Evolutionary conservation across 2,797 vertebrate genomes (phyloP).

Genomic region (Craterocephalus amniculus): DNA sequence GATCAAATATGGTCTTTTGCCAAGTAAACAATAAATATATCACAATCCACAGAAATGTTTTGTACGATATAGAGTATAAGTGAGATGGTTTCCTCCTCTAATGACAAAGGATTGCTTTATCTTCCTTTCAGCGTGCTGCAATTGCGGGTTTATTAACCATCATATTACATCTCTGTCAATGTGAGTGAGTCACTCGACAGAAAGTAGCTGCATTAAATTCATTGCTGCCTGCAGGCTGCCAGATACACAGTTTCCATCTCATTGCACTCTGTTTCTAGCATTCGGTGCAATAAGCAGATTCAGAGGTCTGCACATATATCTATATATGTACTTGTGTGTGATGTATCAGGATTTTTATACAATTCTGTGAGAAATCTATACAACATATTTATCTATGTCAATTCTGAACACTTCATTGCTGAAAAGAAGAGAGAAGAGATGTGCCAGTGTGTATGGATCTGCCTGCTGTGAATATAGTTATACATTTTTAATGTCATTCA

Average conservation of each 20-base stretch:
- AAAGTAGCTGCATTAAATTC: neutral
- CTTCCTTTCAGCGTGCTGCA: neutral
- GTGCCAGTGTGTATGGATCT: neutral
- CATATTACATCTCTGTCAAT: slow-evolving; percentile 10
- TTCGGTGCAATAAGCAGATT: neutral
- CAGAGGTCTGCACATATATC: neutral
- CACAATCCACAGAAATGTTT: neutral
- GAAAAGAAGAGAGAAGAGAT: neutral
- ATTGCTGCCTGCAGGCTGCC: slow-evolving; percentile 10
- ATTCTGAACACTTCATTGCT: neutral
- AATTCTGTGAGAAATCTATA: too few relatives aligned
- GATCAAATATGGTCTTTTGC: too few relatives aligned
- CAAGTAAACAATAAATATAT: neutral
- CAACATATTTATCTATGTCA: too few relatives aligned
- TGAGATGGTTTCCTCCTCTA: neutral
- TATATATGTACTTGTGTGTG: neutral
- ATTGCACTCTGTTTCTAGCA: neutral
- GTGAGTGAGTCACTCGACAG: slow-evolving; percentile 1
- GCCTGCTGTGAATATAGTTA: neutral
- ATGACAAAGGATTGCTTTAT: slow-evolving; percentile 1
- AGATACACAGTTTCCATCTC: neutral
- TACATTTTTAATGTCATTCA: neutral
- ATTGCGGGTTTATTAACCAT: slow-evolving; percentile 10
- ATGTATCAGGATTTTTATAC: too few relatives aligned
- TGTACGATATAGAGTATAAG: neutral